Base-by-base conservation (phyloP, 2,113 vertebrate species). In the Bubo blakistoni region DNA sequence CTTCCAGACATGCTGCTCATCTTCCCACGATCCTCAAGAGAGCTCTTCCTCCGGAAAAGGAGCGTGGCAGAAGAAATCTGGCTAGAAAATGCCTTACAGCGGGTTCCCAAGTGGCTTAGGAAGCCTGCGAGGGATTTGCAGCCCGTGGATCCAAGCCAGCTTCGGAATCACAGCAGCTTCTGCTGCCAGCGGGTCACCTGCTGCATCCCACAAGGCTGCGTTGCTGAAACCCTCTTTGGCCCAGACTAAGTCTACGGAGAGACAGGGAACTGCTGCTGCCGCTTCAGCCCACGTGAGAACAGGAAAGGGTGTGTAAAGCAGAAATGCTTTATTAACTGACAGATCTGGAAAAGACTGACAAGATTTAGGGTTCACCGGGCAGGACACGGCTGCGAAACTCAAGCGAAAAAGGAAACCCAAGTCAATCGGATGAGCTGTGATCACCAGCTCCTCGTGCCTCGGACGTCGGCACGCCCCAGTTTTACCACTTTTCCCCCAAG, bases 311-410 rank as follows among this genome's bases (percentile, higher is more conserved):
- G 5, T 1, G 11, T 3, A 16, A 52, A 34, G 69, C 61, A 55
- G 25, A 32, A 49, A 47, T 6, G 2, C 8, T 59, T n/a, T 7
- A 30, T 74, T 29, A 40, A 26, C 32, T 6, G 44, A 27, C 34
- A n/a, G 46, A 22, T 17, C 25, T 70, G 72, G 55, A 78, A 22
- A 22, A 47, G 20, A 19, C 29, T 10, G 21, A 7, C 16, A 20
- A 34, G 76, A 18, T 42, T 25, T 2, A 18, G 74, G 74, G 74
- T 2, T 42, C 46, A 16, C 2, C 1, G 1, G 51, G 36, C 30
- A 47, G 1, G 17, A n/a, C 29, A 25, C 0, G 3, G n/a, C 65
- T 16, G 9, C 3, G 3, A 7, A n/a, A n/a, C 21, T 14, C 6
- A 3, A 65, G 36, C 7, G 22, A 8, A 16, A 42, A 63, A 16